Evolutionary conservation across 2,888 invertebrate genomes (phyloP), one percentile per base, ranked within the genome.

Genomic region (Atethmia centrago): DNA sequence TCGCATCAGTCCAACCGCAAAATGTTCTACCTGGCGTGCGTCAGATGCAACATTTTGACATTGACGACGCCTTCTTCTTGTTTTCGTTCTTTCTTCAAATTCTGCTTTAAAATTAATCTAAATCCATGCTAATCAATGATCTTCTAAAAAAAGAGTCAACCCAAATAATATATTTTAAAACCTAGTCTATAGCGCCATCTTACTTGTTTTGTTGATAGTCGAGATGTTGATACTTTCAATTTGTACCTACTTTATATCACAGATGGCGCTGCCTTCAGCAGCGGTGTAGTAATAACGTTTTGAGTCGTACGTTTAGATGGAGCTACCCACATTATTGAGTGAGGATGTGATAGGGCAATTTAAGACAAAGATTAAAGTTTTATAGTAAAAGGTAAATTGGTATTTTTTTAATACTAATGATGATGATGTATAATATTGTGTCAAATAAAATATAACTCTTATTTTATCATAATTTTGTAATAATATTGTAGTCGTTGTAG

Each of bases 191-290:
- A 77, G 59, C 70, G 63, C 49, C 79, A 77, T 82, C 79, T 82
- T 10, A 3, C 31, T 16, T 14, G 1, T 9, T 59, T 0, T 7
- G 3, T 16, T 45, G 21, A 12, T 42, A 58, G 1, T 19, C 25
- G 12, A 31, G 1, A 47, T 21, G 25, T 21, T 36, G 7, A 16
- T 7, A 36, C 19, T 5, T 21, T 19, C 1, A 14, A 5, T 28
- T 31, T 58, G 5, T 3, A 51, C 10, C 5, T n/a, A 0, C 3
- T 31, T 5, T 9, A 7, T 3, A 21, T 19, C n/a, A 55, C 25
- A 80, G 79, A 71, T 80, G 79, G 82, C 63, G 82, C 5, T 67
- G 16, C 64, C n/a, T 47, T 69, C 42, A 69, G 1, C 21, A 8
- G 2, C 5, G 0, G 0, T 2, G 7, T 19, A 19, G 12, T 19